Evolutionary conservation across 2,113 vertebrate species (phyloP).

Genomic region (Tachycineta bicolor): DNA sequence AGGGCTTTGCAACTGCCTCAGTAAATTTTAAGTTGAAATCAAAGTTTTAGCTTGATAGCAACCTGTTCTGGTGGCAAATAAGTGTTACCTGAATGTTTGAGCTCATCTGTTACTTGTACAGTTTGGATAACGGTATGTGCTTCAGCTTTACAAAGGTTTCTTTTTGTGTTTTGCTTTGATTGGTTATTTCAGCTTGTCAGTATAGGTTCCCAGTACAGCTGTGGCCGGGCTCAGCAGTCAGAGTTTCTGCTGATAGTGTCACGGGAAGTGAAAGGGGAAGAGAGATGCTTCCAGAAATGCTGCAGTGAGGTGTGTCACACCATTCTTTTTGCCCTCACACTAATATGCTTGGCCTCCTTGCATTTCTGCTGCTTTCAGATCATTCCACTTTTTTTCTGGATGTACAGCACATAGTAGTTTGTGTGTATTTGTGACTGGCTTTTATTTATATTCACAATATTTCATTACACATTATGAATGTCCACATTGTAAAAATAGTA

Average conservation of each 20-base stretch:
- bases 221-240: conserved; percentile 91
- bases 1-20: not conserved
- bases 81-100: not conserved
- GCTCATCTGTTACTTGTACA: conserved; percentile 18
- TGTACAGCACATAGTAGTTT: conserved; percentile 53
- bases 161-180: conserved; percentile 72
- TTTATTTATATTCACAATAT: conserved; percentile 24
- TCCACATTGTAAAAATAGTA: conserved; percentile 21
- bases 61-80: not conserved
- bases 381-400: conserved; percentile 58
- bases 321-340: conserved; percentile 72
- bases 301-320: conserved; percentile 91
- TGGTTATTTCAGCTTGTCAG: conserved; percentile 95
- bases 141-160: conserved; percentile 63
- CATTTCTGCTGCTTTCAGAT: conserved; percentile 62
- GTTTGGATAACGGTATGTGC: conserved; percentile 23
- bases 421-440: conserved; percentile 57
- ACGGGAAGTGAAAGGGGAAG: conserved; percentile 91
- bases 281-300: conserved; percentile 87
- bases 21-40: not conserved
- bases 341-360: conserved; percentile 81
- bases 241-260: conserved; percentile 97
- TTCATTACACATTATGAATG: conserved; percentile 45
- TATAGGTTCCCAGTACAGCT: conserved; percentile 84
- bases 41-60: not conserved